A percentile compares a stretch with the other conserved stretches of the same genome.
Conservation (phyloP, 2,113 vertebrate genomes). For the Equus quagga region DNA sequence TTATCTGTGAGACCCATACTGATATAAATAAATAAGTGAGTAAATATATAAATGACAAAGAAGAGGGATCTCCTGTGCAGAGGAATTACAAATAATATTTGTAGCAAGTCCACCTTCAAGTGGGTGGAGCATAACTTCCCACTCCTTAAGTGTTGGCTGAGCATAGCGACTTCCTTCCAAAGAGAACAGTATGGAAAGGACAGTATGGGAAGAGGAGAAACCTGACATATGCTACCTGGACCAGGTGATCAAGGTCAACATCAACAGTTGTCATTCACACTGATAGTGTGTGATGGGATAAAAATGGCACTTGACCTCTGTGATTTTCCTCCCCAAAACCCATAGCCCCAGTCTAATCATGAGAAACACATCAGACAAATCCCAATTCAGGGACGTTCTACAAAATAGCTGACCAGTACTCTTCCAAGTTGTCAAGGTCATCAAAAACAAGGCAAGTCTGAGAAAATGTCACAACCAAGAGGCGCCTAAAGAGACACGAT, state of each 20-base stretch:
- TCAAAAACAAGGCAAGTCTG: background rate
- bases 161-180: background rate
- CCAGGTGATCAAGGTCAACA: background rate
- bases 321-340: background rate
- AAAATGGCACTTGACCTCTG: background rate
- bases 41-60: background rate
- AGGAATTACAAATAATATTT: background rate
- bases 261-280: background rate
- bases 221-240: rapidly evolving
- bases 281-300: background rate
- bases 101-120: background rate
- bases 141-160: background rate
- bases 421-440: background rate
- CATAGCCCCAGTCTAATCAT: background rate
- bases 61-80: background rate
- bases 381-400: background rate
- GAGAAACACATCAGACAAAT: background rate
- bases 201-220: background rate
- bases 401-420: background rate
- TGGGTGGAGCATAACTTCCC: background rate
- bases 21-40: background rate
- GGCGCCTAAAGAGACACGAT: background rate
- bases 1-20: background rate
- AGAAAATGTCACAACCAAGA: background rate
- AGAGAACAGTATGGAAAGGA: background rate